Base-by-base conservation (phyloP, 2,888 invertebrate genomes). In the Arrhopalites spinosus region DNA sequence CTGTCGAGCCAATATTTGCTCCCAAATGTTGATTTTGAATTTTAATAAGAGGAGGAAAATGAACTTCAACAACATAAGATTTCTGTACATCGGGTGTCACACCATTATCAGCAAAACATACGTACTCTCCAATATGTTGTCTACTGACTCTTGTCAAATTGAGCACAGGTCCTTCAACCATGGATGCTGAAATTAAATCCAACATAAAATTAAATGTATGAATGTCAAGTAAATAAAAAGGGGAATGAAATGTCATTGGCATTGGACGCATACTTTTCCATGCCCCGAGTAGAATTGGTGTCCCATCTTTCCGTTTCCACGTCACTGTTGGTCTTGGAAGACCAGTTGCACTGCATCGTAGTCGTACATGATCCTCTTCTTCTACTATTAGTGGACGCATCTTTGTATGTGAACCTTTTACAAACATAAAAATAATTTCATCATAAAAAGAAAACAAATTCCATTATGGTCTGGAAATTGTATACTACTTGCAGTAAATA, bases 21-120 rank as follows among this genome's bases (percentile, higher is more conserved):
- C 91, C 91, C 73, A 94, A 89, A 84, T 90, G 88, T 84, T 92
- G 92, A 83, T 91, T 91, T 72, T 90, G 90, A 47, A 95, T 92
- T 72, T 91, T 88, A 82, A 95, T 93, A 85, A 92, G 90, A 0
- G 95, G 95, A 67, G 93, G 90, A 86, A 95, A 96, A 84, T 94
- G 92, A 11, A 96, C 93, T 86, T 94, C 93, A n/a, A 96, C 89
- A 74, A 90, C 89, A 80, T 93, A 94, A 17, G 91, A 91, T 85
- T 92, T 91, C 85, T 90, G 92, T 29, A 91, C 91, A 27, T 91
- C 88, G 0, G 95, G 95, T 56, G 93, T 90, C 84, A 96, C 90
- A 1, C 95, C 95, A 85, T 97, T 97, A 86, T 91, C 90, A 29
- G 94, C 94, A 3, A 90, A 87, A 83, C 93, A 93, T 77, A 90